Evolutionary conservation across 2,888 invertebrate genomes (phyloP), one percentile per base, ranked within the genome.

Genomic region (Cerceris ruficornis): DNA sequence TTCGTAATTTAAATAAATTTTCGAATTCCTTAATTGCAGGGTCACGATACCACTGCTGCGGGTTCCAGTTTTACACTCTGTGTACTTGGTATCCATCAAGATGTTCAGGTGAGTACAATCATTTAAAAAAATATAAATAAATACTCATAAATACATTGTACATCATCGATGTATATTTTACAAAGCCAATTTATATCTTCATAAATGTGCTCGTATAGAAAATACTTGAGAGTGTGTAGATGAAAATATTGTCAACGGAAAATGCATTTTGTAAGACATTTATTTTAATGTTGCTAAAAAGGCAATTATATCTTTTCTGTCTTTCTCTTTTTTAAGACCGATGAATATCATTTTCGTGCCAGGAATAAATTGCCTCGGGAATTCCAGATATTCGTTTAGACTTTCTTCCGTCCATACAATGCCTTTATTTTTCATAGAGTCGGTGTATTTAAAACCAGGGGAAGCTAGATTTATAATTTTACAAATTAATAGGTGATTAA

Each of bases 21-120:
- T 28, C n/a, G 41, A 7, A 62, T 46, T 52, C 15, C 7, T 41
- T 7, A 60, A 65, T 74, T 89, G 69, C 75, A 95, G 95, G 96
- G 96, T 57, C 96, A 96, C 90, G 96, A 97, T 87, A 97, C 97
- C 1, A 96, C 96, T 2, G 96, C 97, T 4, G 96, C 96, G 41
- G 96, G 95, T 11, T 96, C 96, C 85, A 96, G 96, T 88, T 97
- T 96, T 93, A 95, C 96, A 90, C 93, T 97, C n/a, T 96, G 95
- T 52, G 91, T 96, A 87, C 95, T 97, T 94, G 97, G 96, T 71
- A 93, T 95, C 75, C 95, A 96, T 91, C 95, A 95, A 88, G 93
- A 96, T 71, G 94, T 96, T 83, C 96, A 96, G 92, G 92, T 92
- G 77, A 85, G 84, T 85, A 15, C 2, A 6, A 46, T 46, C 14